Evolutionary conservation across 2,113 vertebrate species (phyloP).

Genomic region (Montifringilla adamsi): DNA sequence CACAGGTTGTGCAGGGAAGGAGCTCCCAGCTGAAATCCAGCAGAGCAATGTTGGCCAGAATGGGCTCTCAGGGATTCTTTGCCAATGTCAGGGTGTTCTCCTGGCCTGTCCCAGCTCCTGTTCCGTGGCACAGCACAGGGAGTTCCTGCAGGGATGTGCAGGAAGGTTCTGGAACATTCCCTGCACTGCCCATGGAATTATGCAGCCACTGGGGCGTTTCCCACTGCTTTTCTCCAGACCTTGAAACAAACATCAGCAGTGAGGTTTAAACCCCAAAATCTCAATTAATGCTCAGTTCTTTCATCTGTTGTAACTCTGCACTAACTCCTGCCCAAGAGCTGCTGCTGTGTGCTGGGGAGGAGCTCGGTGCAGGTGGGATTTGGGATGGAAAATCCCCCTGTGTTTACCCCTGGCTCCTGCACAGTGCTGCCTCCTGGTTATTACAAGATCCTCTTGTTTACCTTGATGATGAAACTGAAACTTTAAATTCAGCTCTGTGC

Average conservation of each 20-base stretch:
- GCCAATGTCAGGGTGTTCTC: neutral
- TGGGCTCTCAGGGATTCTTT: neutral
- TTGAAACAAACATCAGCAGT: neutral
- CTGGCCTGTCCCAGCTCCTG: neutral
- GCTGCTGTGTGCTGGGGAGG: neutral
- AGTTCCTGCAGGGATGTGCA: neutral
- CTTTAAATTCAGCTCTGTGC: accelerated
- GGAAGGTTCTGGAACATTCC: neutral
- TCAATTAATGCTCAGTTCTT: neutral
- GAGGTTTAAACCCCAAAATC: neutral
- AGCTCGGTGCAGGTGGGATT: neutral
- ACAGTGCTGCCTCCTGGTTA: accelerated
- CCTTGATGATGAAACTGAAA: accelerated
- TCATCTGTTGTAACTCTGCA: accelerated
- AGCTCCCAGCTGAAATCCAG: neutral
- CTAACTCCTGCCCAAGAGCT: accelerated
- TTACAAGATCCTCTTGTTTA: neutral
- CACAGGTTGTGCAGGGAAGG: accelerated
- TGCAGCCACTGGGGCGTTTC: neutral
- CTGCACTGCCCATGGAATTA: accelerated
- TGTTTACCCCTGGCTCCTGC: neutral
- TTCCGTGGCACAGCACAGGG: accelerated
- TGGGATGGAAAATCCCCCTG: neutral
- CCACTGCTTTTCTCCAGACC: neutral
- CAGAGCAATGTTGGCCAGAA: neutral